These are phyloP conservation scores for Adela reaumurella DNA, from an alignment of 2,888 invertebrate genomes.

Conservation along the genomic window DNA sequence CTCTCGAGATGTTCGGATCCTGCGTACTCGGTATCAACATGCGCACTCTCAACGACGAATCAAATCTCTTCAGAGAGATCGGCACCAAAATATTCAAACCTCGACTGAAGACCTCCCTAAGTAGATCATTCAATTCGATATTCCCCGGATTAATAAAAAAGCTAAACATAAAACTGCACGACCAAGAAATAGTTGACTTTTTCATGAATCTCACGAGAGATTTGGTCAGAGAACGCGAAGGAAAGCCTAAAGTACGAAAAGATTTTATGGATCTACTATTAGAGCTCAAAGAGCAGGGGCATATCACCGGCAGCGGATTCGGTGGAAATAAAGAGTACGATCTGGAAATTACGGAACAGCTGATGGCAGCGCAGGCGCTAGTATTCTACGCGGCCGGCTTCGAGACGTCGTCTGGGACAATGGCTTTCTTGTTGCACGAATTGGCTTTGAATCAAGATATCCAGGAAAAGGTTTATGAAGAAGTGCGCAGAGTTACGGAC, in stretches of 20 bases:
- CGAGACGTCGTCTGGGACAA: constrained; percentile 21
- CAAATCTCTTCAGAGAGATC: background rate
- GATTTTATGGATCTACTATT: constrained; percentile 13
- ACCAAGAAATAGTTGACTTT: constrained; percentile 6
- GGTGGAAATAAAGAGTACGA: background rate
- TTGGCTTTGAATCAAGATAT: constrained; percentile 19
- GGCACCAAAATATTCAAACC: background rate
- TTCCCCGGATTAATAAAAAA: constrained; percentile 4
- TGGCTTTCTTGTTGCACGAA: constrained; percentile 19
- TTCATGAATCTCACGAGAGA: constrained; percentile 7
- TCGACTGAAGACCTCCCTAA: background rate
- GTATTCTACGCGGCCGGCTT: constrained; percentile 23
- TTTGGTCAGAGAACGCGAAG: constrained; percentile 6
- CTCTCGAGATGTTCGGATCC: constrained; percentile 11
- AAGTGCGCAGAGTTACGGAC: constrained; percentile 17
- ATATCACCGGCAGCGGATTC: background rate
- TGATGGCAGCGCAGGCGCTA: constrained; percentile 17
- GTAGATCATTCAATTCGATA: constrained; percentile 11
- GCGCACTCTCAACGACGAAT: background rate
- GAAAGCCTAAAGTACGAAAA: constrained; percentile 3
- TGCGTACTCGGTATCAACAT: background rate
- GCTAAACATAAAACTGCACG: background rate
- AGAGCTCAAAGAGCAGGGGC: constrained; percentile 9
- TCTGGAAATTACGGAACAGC: constrained; percentile 12
- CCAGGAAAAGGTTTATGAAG: constrained; percentile 17